phyloP scores from a whole-genome alignment of 2,797 vertebrate genomes.

The Ictinia mississippiensis region DNA sequence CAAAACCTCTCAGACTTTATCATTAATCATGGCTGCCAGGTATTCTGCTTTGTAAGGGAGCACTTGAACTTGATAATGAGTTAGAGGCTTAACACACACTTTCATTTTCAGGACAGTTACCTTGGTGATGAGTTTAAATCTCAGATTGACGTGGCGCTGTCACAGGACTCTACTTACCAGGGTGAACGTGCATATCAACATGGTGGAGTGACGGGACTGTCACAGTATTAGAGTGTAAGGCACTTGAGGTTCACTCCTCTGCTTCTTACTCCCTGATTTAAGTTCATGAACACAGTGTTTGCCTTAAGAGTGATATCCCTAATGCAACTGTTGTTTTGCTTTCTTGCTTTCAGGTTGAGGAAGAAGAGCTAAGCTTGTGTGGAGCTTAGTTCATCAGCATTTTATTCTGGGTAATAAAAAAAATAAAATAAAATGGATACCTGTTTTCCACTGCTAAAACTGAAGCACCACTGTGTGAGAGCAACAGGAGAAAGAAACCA shows the following conservation, averaged over 20 bases:
- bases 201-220: slow-evolving; percentile 97
- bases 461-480: slow-evolving; percentile 99
- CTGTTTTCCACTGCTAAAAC: slow-evolving; percentile 99
- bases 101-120: slow-evolving; percentile 91
- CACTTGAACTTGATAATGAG: not conserved
- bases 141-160: slow-evolving; percentile 98
- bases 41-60: not conserved
- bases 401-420: slow-evolving; percentile 99
- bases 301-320: not conserved
- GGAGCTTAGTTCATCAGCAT: slow-evolving; percentile 99
- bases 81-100: not conserved
- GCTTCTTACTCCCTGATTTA: not conserved
- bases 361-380: slow-evolving; percentile 95
- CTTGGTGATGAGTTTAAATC: slow-evolving; percentile 99
- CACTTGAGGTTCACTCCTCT: not conserved
- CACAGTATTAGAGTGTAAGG: slow-evolving; percentile 99
- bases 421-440: slow-evolving; percentile 99
- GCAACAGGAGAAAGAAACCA: slow-evolving; percentile 93
- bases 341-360: slow-evolving; percentile 81
- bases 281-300: accelerated
- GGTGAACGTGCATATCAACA: slow-evolving; percentile 99
- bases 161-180: slow-evolving; percentile 99
- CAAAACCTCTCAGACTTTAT: not conserved
- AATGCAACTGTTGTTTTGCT: not conserved
- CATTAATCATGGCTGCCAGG: not conserved